Evolutionary conservation across 1,140 invertebrate genomes (phyloP), one percentile per base, ranked within the genome.

Genomic region (Agraylea sexmaculata): DNA sequence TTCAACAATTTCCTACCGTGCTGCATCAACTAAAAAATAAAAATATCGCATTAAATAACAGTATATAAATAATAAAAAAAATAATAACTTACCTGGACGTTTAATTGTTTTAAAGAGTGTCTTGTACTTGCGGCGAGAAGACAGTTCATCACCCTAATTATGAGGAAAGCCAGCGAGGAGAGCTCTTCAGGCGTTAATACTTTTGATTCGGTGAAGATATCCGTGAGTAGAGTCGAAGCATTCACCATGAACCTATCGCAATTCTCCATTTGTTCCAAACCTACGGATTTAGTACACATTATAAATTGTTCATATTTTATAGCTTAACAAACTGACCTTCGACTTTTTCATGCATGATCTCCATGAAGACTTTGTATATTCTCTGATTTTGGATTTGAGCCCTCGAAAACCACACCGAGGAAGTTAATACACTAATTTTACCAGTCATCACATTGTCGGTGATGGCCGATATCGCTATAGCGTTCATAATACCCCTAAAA

Each of bases 241-340:
- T 49, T 49, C 10, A 45, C 37, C n/a, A 49, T 28, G 23, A 45
- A 45, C 28, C 45, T 40, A 37, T 49, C 47, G 5, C 43, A 43
- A 2, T 43, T 43, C 22, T 49, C 47, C 17, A 49, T 18, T n/a
- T 45, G 25, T 31, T 49, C 47, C 23, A 49, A 32, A 16, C 47
- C 47, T 49, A 31, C 15, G 15, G 15, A 31, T 11, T 31, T 31
- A 8, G 29, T 13, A 31, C 7, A 31, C 8, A 25, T n/a, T n/a
- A n/a, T n/a, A n/a, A n/a, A n/a, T n/a, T 30, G n/a, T 12, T 30
- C n/a, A 30, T 30, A 12, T 6, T 12, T 30, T 5, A 30, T 11
- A 4, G 29, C 5, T 30, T 5, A 30, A 28, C 29, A 33, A 11
- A 33, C 21, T 23, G 32, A 45, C 47, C 47, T 15, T 49, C 47